Conservation (phyloP, 2,888 invertebrate species). For the Pterostichus madidus region DNA sequence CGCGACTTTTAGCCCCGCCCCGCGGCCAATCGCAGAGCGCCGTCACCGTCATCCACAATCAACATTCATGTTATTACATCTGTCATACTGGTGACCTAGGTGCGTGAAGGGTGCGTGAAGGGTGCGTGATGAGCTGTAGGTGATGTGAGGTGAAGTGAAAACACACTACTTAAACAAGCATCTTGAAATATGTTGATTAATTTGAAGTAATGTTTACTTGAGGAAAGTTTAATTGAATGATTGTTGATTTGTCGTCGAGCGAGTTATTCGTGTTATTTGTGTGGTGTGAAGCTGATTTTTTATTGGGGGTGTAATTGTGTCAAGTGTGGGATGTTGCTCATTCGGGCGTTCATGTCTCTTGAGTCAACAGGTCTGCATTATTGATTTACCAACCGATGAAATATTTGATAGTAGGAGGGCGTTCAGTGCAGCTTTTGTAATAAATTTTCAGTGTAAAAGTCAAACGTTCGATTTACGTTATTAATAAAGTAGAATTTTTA, state of each 20-base stretch:
- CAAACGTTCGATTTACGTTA: no score
- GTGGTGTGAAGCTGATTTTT: no score
- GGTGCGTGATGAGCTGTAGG: not conserved
- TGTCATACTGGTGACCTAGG: constrained; percentile 2
- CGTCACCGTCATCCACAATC: constrained; percentile 4
- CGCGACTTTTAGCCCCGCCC: constrained; percentile 20
- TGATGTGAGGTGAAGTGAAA: not conserved
- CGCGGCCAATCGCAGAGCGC: not conserved
- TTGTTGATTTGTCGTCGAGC: no score
- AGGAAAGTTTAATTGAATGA: no score
- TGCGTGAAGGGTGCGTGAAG: not conserved
- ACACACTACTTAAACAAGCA: no score
- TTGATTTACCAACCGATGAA: not conserved
- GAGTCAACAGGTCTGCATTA: constrained; percentile 23
- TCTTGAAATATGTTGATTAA: no score
- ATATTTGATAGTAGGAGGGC: no score
- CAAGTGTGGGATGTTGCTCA: not conserved
- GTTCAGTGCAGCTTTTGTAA: no score
- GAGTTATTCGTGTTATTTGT: no score
- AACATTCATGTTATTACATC: constrained; percentile 25
- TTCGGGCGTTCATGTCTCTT: constrained; percentile 3
- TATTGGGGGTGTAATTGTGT: not conserved
- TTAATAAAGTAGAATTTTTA: no score
- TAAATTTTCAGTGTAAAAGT: no score
- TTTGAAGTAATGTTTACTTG: no score